These are phyloP conservation scores for Scolopax rusticola DNA, from an alignment of 2,797 vertebrate genomes.

Conservation along the genomic window DNA sequence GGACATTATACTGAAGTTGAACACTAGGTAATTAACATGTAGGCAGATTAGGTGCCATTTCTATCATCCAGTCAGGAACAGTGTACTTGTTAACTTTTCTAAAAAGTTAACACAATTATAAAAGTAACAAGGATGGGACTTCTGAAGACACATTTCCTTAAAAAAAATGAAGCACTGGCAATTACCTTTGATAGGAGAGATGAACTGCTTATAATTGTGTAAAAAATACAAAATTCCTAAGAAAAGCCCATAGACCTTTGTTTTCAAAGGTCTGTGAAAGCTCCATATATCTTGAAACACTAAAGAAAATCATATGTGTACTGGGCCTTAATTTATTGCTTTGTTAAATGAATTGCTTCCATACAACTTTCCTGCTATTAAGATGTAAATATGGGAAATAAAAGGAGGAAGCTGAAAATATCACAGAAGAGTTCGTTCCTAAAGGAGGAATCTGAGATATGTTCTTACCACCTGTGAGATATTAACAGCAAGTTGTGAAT, in stretches of 20 bases:
- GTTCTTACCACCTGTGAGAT: conserved; percentile 35
- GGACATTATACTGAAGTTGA: not conserved
- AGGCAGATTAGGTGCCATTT: not conserved
- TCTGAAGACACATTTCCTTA: not conserved
- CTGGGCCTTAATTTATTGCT: conserved; percentile 6
- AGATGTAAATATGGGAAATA: not conserved
- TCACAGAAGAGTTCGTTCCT: not conserved
- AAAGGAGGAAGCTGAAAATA: conserved; percentile 29
- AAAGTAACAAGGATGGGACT: not conserved
- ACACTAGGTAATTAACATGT: not conserved
- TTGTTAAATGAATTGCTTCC: conserved; percentile 43
- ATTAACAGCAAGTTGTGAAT: conserved; percentile 46
- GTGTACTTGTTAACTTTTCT: not conserved
- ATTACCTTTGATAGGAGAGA: not conserved
- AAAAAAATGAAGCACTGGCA: not conserved
- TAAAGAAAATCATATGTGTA: not conserved
- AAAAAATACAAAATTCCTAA: not conserved
- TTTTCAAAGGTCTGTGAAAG: not conserved
- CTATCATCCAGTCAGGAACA: not conserved
- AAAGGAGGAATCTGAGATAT: conserved; percentile 2
- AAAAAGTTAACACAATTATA: not conserved
- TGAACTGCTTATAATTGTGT: not conserved
- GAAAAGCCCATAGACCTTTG: not conserved
- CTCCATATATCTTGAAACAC: not conserved
- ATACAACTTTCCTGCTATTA: not conserved